Base-by-base conservation (phyloP, 2,797 vertebrate species). In the Acridotheres tristis region DNA sequence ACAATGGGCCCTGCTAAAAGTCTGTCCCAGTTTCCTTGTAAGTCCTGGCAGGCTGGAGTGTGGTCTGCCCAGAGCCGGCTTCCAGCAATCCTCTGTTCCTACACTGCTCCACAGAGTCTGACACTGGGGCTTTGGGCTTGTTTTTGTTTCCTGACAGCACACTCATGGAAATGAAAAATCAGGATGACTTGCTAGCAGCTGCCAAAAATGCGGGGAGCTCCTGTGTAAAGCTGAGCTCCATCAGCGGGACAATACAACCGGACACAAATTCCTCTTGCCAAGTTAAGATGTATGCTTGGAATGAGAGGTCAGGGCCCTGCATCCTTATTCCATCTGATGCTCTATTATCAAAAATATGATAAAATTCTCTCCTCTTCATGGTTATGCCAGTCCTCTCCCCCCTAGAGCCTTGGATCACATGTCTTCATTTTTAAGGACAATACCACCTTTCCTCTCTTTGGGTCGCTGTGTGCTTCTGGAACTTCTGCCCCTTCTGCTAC, bases 121-220 rank as follows among this genome's bases (percentile, higher is more conserved):
- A 53, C 57, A 9, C 45, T 88, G 8, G 26, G 69, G 57, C 58
- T 85, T 88, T 57, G 80, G 85, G 47, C 82, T 95, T 53, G 26
- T 58, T 93, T 91, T 79, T 87, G 42, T 47, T 95, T 88, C 87
- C 79, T 91, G 87, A 91, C 66, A 87, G 71, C 73, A 20, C 71
- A 42, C 57, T 93, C 79, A 82, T 1, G 43, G 67, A 90, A 89
- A 84, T 63, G 92, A 87, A 90, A 95, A 85, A 83, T 89, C 81
- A 40, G 4, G 26, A 38, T 61, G 42, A 7, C n/a, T 78, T 80
- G 51, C 72, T 89, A 18, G 48, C 0, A 0, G 47, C 67, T 96
- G 92, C 91, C 89, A 96, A 91, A 85, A 97, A 59, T 13, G 54
- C 5, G 2, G 74, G 48, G 72, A 83, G 26, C 54, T 91, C 48